Evolutionary conservation across 2,888 invertebrate genomes (phyloP).

Genomic region (Criorhina ranunculi): DNA sequence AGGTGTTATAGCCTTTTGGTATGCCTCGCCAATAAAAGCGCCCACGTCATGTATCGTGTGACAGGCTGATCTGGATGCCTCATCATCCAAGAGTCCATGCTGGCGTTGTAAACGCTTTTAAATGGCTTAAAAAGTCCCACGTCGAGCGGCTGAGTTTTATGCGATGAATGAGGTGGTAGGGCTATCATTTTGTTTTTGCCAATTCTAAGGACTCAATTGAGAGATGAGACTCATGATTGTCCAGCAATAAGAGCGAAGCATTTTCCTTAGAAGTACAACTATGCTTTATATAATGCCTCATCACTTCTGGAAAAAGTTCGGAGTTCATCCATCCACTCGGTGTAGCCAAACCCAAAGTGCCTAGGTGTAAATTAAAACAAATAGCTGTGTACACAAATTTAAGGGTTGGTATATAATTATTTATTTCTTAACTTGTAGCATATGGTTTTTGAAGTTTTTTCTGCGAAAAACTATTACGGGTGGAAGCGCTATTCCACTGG

Average conservation of each 20-base stretch:
- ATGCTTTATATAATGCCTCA: conserved; percentile 25
- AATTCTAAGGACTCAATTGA: conserved; percentile 35
- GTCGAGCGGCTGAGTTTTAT: conserved; percentile 36
- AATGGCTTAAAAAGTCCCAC: conserved; percentile 36
- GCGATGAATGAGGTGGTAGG: conserved; percentile 10
- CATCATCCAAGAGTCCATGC: conserved; percentile 38
- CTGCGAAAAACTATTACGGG: conserved; percentile 29
- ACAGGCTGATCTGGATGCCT: conserved; percentile 33
- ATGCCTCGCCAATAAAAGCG: conserved; percentile 23
- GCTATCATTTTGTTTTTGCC: conserved; percentile 29
- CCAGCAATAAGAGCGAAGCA: conserved; percentile 11
- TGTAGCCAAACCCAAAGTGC: conserved; percentile 30
- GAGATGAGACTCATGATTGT: conserved; percentile 28
- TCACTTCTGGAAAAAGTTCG: conserved; percentile 19
- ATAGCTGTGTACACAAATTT: background rate
- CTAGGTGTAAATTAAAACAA: conserved; percentile 31
- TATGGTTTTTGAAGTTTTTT: conserved; percentile 35
- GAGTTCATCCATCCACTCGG: conserved; percentile 32
- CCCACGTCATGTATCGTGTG: conserved; percentile 35
- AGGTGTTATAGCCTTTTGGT: conserved; percentile 36
- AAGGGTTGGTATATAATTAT: conserved; percentile 4
- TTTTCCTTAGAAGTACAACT: conserved; percentile 21
- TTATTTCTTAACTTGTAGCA: conserved; percentile 32
- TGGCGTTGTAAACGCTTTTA: conserved; percentile 33
- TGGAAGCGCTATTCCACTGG: conserved; percentile 22